Evolutionary conservation across 30 jellyfish, hydroid and myxozoan genomes (phyloP).

Genomic region (Phacellophora camtschatica): DNA sequence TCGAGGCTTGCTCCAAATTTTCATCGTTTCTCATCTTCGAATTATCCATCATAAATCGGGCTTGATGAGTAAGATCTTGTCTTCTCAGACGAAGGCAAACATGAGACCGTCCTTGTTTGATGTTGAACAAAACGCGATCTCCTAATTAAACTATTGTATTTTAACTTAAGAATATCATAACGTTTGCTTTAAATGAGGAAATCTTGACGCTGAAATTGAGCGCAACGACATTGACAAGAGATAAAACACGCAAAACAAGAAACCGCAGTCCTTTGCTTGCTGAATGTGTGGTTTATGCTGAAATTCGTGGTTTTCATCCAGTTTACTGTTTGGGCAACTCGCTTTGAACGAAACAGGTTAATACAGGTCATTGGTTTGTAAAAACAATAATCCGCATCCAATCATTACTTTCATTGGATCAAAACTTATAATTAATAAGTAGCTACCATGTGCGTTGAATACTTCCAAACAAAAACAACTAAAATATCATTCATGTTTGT

Average conservation of each 20-base stretch:
- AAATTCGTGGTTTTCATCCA: constrained; percentile 34
- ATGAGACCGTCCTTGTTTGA: background rate
- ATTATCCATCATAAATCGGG: background rate
- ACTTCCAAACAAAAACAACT: too few species aligned
- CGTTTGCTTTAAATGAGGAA: too few species aligned
- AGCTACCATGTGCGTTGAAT: too few species aligned
- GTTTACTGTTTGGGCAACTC: constrained; percentile 46
- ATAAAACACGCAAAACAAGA: background rate
- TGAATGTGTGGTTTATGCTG: constrained; percentile 8
- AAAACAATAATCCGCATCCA: constrained; percentile 2
- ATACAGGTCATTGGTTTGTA: constrained; percentile 21
- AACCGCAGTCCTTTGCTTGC: constrained; percentile 23
- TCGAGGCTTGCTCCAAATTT: background rate
- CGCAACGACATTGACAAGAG: background rate
- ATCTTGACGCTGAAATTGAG: background rate
- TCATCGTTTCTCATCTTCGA: constrained; percentile 1
- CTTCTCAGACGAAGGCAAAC: background rate
- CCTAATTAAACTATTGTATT: too few species aligned
- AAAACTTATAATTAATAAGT: too few species aligned
- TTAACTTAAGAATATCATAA: too few species aligned
- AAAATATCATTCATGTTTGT: too few species aligned
- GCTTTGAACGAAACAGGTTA: constrained; percentile 31
- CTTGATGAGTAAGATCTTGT: too few species aligned
- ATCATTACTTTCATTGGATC: too few species aligned
- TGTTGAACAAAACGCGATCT: background rate